Conservation (phyloP, 2,113 vertebrate species). For the Silurus meridionalis region DNA sequence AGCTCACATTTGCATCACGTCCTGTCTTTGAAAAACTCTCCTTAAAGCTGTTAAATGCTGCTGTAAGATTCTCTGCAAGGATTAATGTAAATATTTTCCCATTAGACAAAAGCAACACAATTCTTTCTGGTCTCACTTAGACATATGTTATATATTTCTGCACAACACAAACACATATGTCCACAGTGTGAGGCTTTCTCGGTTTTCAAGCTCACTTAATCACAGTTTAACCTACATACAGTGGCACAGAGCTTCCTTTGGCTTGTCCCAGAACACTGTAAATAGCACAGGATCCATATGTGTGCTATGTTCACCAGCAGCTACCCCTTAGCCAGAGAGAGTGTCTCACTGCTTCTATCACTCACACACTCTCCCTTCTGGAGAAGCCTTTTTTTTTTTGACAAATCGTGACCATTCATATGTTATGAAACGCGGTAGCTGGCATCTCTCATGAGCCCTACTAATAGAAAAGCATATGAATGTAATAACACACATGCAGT, state of each 20-base stretch:
- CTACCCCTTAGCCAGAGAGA: slow-evolving; percentile 33
- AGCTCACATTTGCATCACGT: background rate
- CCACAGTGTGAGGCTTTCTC: slow-evolving; percentile 24
- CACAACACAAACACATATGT: slow-evolving; percentile 20
- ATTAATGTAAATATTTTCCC: background rate
- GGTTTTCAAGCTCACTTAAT: slow-evolving; percentile 37
- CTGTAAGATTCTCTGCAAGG: background rate
- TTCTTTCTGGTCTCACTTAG: background rate
- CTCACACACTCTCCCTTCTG: slow-evolving; percentile 4
- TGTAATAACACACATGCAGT: slow-evolving; percentile 12
- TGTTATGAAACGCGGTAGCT: background rate
- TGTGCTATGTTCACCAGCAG: slow-evolving; percentile 8
- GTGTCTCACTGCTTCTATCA: slow-evolving; percentile 26
- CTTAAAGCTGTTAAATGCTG: slow-evolving; percentile 14
- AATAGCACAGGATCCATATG: slow-evolving; percentile 39
- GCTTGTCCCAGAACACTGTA: slow-evolving; percentile 22
- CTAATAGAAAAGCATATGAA: slow-evolving; percentile 8
- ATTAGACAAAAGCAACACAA: background rate
- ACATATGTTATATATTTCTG: slow-evolving; percentile 16
- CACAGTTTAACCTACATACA: slow-evolving; percentile 28
- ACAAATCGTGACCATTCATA: slow-evolving; percentile 4
- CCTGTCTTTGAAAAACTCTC: background rate
- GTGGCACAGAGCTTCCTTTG: slow-evolving; percentile 28
- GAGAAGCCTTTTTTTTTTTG: background rate
- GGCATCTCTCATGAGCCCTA: background rate